Evolutionary conservation across 2,888 invertebrate species (phyloP).

Genomic region (Lissocephala sabroskyi): DNA sequence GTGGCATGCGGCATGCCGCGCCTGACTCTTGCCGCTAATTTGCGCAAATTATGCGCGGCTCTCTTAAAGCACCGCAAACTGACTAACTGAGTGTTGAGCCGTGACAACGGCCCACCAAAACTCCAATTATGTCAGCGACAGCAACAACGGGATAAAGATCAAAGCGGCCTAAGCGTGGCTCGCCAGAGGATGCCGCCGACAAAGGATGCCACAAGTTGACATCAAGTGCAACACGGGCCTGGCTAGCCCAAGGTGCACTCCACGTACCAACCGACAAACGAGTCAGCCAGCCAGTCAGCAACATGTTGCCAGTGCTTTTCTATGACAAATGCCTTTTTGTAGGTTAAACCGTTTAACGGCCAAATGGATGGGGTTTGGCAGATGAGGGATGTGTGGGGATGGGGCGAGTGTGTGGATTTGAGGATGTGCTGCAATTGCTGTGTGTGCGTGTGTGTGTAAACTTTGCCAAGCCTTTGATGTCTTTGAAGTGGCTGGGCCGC

Average conservation of each 20-base stretch:
- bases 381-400: neutral
- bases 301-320: conserved; percentile 11
- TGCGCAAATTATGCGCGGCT: conserved; percentile 59
- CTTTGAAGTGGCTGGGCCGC: conserved; percentile 53
- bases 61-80: conserved; percentile 61
- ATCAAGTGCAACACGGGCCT: conserved; percentile 8
- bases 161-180: conserved; percentile 29
- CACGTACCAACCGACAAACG: no score
- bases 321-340: conserved; percentile 27
- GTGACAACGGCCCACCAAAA: conserved; percentile 46
- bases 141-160: conserved; percentile 36
- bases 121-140: conserved; percentile 58
- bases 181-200: conserved; percentile 15
- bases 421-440: conserved; percentile 17
- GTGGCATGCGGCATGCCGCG: conserved; percentile 14
- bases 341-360: conserved; percentile 57
- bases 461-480: conserved; percentile 31
- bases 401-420: no score
- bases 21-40: conserved; percentile 55
- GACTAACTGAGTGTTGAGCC: conserved; percentile 53
- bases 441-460: conserved; percentile 23
- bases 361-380: conserved; percentile 33
- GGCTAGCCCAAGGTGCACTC: conserved; percentile 17
- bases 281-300: conserved; percentile 1
- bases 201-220: conserved; percentile 1